A percentile compares a stretch with the other conserved stretches of the same genome.
These are phyloP conservation scores for Lottia gigantea DNA, from an alignment of 2,888 invertebrate genomes.

Conservation along the genomic window DNA sequence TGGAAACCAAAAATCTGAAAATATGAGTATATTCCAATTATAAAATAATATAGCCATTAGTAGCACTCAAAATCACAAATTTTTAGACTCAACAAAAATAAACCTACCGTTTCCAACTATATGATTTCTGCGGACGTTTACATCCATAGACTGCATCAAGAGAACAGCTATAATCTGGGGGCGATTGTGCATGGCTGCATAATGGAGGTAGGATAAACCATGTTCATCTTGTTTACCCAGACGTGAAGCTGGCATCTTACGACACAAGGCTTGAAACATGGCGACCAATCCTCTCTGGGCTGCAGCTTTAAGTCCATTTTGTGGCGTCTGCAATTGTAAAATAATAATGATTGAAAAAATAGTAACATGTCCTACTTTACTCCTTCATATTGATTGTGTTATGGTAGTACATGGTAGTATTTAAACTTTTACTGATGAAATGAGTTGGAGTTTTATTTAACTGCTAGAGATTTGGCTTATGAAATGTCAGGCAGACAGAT, in stretches of 20 bases:
- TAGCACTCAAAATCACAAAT: no score
- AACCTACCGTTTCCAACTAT: constrained; percentile 56
- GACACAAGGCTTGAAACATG: constrained; percentile 61
- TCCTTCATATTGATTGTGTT: no score
- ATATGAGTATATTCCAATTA: no score
- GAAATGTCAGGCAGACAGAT: no score
- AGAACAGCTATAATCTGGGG: constrained; percentile 64
- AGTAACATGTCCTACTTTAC: no score
- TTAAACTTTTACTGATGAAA: no score
- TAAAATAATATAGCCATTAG: background rate
- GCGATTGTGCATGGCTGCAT: constrained; percentile 66
- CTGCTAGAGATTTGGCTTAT: background rate
- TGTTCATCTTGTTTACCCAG: constrained; percentile 66
- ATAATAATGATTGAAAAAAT: no score
- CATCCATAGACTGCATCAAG: constrained; percentile 64
- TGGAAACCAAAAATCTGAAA: no score
- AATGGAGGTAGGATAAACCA: constrained; percentile 64
- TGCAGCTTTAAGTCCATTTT: constrained; percentile 58
- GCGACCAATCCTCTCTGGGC: constrained; percentile 65
- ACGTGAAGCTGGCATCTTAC: constrained; percentile 60
- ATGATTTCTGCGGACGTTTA: constrained; percentile 61
- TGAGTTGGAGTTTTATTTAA: no score
- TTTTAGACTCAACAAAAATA: background rate
- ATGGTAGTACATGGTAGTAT: no score
- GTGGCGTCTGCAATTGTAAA: constrained; percentile 49